phyloP scores from a whole-genome alignment of 2,797 vertebrate genomes.

The Sternarchorhynchus goeldii region DNA sequence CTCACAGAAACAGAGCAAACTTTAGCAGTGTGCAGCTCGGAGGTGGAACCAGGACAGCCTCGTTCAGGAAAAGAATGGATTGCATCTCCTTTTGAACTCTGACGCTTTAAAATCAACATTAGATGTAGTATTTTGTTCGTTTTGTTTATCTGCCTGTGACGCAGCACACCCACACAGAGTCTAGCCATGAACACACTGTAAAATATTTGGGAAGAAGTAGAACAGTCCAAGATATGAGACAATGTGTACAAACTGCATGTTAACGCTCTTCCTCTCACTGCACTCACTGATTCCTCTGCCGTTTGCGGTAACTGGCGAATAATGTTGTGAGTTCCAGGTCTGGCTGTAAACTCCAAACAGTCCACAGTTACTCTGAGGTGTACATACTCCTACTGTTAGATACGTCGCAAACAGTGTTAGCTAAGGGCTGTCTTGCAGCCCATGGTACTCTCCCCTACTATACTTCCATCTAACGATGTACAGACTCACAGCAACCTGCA shows the following conservation, averaged over 20 bases:
- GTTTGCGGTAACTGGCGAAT: conserved; percentile 49
- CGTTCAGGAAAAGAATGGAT: neutral
- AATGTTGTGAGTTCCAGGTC: conserved; percentile 43
- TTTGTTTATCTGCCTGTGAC: conserved; percentile 3
- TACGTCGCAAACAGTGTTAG: conserved; percentile 53
- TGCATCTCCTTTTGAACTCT: conserved; percentile 4
- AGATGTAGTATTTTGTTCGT: neutral
- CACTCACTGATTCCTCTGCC: conserved; percentile 66
- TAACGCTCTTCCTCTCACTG: conserved; percentile 82
- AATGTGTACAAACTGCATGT: conserved; percentile 83
- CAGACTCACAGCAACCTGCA: conserved; percentile 25
- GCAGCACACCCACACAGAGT: conserved; percentile 56
- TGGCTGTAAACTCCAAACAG: conserved; percentile 31
- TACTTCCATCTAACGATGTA: conserved; percentile 39
- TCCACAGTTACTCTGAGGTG: conserved; percentile 22
- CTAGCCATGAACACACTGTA: conserved; percentile 79
- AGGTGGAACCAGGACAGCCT: conserved; percentile 33
- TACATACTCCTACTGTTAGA: conserved; percentile 32
- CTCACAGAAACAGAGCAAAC: conserved; percentile 3
- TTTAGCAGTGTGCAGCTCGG: neutral
- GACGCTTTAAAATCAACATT: neutral
- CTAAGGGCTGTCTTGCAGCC: conserved; percentile 28
- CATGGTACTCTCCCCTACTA: conserved; percentile 45
- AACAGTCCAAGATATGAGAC: conserved; percentile 68
- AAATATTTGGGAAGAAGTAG: conserved; percentile 63